Conservation (phyloP, 2,113 vertebrate species). For the Lethenteron camtschaticum region DNA sequence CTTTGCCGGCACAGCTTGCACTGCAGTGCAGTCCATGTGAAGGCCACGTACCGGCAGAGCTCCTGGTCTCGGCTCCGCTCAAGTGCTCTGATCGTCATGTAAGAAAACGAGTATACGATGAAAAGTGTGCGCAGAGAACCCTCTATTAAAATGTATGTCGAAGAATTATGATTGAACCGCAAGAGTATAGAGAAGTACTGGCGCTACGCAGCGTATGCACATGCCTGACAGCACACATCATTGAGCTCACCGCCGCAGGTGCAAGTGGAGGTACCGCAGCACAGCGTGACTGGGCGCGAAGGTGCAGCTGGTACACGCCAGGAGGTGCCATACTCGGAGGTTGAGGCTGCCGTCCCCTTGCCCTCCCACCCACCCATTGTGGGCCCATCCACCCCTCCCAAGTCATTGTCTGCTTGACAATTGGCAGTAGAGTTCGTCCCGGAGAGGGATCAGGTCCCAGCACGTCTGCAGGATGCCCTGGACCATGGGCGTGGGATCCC, state of each 20-base stretch:
- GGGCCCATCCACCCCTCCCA: constrained; percentile 23
- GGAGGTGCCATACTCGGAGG: constrained; percentile 89
- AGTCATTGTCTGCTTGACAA: constrained; percentile 65
- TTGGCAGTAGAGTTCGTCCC: constrained; percentile 94
- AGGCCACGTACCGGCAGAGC: constrained; percentile 42
- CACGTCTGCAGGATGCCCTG: constrained; percentile 92
- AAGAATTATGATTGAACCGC: too few relatives aligned
- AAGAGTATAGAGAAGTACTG: neutral
- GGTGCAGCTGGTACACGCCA: constrained; percentile 91
- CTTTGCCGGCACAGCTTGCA: constrained; percentile 54
- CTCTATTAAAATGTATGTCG: neutral
- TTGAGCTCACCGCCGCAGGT: constrained; percentile 50
- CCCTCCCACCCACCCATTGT: constrained; percentile 22
- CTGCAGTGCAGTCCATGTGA: constrained; percentile 53
- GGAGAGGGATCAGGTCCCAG: constrained; percentile 63
- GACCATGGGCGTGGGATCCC: constrained; percentile 60
- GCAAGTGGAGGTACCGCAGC: constrained; percentile 57
- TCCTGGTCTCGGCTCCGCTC: neutral
- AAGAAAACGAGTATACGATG: neutral
- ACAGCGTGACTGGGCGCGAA: constrained; percentile 52
- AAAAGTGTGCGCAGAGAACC: neutral
- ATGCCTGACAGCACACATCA: too few relatives aligned
- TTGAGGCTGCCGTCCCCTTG: constrained; percentile 24
- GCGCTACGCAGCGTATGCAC: neutral
- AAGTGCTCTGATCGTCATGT: neutral